These are phyloP conservation scores for Pantherophis guttatus DNA, from an alignment of 2,113 vertebrate genomes.

Conservation along the genomic window DNA sequence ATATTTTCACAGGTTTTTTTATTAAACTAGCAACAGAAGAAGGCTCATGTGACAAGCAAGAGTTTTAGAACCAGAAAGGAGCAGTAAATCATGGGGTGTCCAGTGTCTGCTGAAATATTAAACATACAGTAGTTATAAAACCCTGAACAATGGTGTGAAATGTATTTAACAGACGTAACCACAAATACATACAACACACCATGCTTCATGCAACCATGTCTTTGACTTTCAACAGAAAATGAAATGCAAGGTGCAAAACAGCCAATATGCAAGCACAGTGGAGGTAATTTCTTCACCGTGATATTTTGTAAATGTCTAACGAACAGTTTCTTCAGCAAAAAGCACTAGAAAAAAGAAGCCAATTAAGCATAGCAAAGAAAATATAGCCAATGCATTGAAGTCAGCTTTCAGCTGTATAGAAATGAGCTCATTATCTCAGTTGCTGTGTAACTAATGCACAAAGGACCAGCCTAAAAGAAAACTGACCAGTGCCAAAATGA, in stretches of 20 bases:
- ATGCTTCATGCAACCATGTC: neutral
- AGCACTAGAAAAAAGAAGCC: neutral
- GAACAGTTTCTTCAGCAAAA: neutral
- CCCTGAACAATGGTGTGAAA: neutral
- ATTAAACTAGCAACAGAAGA: neutral
- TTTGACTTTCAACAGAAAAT: neutral
- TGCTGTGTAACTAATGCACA: conserved; percentile 7
- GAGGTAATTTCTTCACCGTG: neutral
- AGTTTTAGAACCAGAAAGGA: neutral
- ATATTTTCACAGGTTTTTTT: neutral
- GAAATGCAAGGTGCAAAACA: neutral
- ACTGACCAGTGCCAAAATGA: conserved; percentile 19
- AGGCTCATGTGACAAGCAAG: neutral
- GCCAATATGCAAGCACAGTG: neutral
- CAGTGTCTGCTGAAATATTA: neutral
- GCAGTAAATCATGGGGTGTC: neutral
- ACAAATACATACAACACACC: neutral
- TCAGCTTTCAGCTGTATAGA: conserved; percentile 6
- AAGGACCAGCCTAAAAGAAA: neutral
- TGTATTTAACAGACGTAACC: neutral
- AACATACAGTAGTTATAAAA: neutral
- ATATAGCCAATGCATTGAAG: neutral
- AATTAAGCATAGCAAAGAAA: conserved; percentile 10
- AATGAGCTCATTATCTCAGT: conserved; percentile 26
- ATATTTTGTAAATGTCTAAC: neutral